phyloP scores from a whole-genome alignment of 2,797 vertebrate species.

The Hipposideros larvatus region DNA sequence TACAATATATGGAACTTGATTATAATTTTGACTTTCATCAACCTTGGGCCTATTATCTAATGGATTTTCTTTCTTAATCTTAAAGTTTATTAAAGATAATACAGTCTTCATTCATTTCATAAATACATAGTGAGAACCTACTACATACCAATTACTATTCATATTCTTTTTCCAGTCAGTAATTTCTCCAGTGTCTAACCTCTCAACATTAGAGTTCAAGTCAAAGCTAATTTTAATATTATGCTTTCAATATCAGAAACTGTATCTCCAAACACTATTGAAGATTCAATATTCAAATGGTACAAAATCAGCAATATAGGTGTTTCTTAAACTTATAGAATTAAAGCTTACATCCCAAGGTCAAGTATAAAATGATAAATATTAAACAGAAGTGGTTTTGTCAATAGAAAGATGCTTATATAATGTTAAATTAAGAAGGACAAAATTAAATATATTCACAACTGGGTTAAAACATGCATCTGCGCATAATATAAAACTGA shows the following conservation, averaged over 20 bases:
- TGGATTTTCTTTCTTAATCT: neutral
- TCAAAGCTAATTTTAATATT: constrained; percentile 17
- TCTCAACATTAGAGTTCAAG: constrained; percentile 21
- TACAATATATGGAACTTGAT: neutral
- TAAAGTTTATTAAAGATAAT: constrained; percentile 38
- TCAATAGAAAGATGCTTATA: neutral
- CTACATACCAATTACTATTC: neutral
- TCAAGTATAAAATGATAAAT: neutral
- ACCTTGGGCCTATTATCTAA: neutral
- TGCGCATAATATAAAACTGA: neutral
- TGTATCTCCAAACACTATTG: constrained; percentile 59
- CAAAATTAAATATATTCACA: constrained; percentile 29
- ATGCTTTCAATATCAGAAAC: neutral
- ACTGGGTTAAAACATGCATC: neutral
- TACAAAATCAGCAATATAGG: neutral
- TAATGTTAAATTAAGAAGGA: neutral
- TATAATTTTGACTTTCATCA: neutral
- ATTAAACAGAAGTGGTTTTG: neutral
- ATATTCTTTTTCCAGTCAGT: neutral
- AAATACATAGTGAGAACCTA: neutral
- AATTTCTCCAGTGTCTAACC: constrained; percentile 23
- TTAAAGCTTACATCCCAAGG: neutral
- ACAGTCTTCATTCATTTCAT: neutral
- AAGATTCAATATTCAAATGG: constrained; percentile 59
- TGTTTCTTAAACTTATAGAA: constrained; percentile 19